Base-by-base conservation (phyloP, 2,113 vertebrate species). In the Aptenodytes patagonicus region DNA sequence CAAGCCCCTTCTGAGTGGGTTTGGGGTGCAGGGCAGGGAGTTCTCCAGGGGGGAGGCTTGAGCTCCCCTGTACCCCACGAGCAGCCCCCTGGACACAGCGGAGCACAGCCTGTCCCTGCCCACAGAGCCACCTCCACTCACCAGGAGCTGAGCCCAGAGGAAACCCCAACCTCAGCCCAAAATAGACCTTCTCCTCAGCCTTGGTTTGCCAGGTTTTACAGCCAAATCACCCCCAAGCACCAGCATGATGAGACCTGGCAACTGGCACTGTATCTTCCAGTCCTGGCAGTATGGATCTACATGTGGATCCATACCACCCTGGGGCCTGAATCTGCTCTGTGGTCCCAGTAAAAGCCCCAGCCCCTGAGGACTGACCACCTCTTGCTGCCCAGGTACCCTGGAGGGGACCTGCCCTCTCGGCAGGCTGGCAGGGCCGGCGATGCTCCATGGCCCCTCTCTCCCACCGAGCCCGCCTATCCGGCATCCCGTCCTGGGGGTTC, bases 301-400 rank as follows among this genome's bases (percentile, higher is more conserved):
- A 20, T 3, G 57, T 0, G 17, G 75, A 40, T 54, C 46, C 34
- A 5, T 0, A 13, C 3, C 4, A 24, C 1, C 14, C 17, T 1
- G 0, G 57, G 15, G 11, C 17, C 10, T 25, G 11, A 15, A 32
- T 49, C 36, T 68, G 57, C 65, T 51, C 82, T 1, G 4, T 4
- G 34, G n/a, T 28, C 25, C 7, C 73, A 57, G 46, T 2, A 9
- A 3, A 42, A 79, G 34, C 42, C 60, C n/a, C 83, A 47, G 28
- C 1, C 21, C 24, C 17, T 0, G 0, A 31, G 54, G 38, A 60
- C 17, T 5, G n/a, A 31, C 9, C 54, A 8, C 19, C 17, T n/a
- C 51, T 14, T 22, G 38, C 78, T 60, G 36, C 32, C 15, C 42
- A 10, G 58, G 34, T n/a, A 25, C 17, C 13, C 1, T 1, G 3